Conservation (phyloP, 2,797 vertebrate species). For the Vespertilio murinus region DNA sequence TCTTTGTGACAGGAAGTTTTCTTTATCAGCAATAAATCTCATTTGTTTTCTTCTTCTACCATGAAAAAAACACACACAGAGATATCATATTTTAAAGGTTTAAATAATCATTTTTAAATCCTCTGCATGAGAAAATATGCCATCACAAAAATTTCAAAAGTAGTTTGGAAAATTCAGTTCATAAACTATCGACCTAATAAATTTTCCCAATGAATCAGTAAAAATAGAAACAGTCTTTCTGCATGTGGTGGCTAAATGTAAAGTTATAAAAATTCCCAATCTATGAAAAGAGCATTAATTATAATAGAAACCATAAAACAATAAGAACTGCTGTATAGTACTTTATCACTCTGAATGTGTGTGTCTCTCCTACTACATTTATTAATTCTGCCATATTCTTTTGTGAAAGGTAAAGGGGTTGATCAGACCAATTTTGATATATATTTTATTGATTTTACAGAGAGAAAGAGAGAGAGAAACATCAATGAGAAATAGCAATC, state of each 20-base stretch:
- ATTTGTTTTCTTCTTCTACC: constrained; percentile 71
- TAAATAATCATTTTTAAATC: constrained; percentile 7
- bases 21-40: constrained; percentile 65
- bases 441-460: too few relatives aligned
- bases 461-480: too few relatives aligned
- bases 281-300: not conserved
- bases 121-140: not conserved
- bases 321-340: not conserved
- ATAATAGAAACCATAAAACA: not conserved
- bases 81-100: not conserved
- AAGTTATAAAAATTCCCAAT: not conserved
- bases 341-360: not conserved
- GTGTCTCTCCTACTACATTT: not conserved
- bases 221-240: constrained; percentile 24
- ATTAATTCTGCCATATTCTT: not conserved
- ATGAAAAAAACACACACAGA: not conserved
- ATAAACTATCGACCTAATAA: not conserved
- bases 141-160: not conserved
- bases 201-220: not conserved
- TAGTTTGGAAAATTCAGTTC: not conserved
- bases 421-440: not conserved
- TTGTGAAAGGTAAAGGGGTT: not conserved
- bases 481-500: too few relatives aligned
- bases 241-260: not conserved
- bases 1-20: constrained; percentile 70